Conservation (phyloP, 2,888 invertebrate genomes). For the Acronicta leporina region DNA sequence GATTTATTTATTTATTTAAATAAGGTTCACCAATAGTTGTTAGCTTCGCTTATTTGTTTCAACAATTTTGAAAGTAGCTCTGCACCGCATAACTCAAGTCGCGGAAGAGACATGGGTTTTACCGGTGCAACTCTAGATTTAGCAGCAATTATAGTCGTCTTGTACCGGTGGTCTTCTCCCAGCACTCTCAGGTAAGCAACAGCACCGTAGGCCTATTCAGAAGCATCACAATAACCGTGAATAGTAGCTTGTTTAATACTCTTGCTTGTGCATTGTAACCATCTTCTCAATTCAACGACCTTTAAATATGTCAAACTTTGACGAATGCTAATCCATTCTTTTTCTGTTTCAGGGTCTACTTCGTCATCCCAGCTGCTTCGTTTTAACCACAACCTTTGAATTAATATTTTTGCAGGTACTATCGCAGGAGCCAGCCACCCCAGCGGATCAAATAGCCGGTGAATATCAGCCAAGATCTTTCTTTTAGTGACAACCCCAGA, state of each 20-base stretch:
- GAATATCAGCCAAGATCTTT: too few species aligned
- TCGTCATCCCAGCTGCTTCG: not conserved
- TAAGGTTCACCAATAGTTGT: too few species aligned
- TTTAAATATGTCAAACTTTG: not conserved
- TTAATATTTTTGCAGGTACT: too few species aligned
- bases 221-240: not conserved
- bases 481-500: too few species aligned
- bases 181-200: not conserved
- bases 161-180: not conserved
- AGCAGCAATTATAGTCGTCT: constrained; percentile 4
- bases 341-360: not conserved
- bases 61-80: constrained; percentile 1
- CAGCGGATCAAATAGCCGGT: too few species aligned
- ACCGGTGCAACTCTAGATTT: constrained; percentile 9
- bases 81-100: constrained; percentile 14
- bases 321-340: too few species aligned
- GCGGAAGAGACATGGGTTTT: constrained; percentile 12
- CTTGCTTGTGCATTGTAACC: constrained; percentile 26
- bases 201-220: too few species aligned
- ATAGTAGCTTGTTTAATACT: not conserved
- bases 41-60: constrained; percentile 4
- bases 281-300: not conserved
- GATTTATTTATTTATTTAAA: too few species aligned
- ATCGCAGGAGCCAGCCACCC: too few species aligned
- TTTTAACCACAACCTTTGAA: too few species aligned